Evolutionary conservation across 2,113 vertebrate genomes (phyloP).

Genomic region (Microcebus tavaratra): DNA sequence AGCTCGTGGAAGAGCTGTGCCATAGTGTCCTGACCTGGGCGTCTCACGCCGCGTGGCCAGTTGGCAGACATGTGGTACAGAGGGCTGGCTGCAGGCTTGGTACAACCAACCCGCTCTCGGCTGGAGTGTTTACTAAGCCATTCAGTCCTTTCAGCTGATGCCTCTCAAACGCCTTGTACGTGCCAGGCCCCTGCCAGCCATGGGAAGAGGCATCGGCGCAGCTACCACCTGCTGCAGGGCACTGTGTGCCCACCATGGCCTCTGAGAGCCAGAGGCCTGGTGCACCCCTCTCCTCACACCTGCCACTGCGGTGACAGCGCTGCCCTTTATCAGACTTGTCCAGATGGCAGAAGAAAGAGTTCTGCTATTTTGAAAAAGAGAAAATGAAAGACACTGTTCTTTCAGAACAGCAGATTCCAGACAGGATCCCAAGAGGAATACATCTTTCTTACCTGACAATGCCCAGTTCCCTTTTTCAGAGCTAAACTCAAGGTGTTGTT

Average conservation of each 20-base stretch:
- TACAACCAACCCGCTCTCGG: neutral
- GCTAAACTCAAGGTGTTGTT: rapidly evolving
- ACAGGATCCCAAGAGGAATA: neutral
- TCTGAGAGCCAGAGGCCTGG: neutral
- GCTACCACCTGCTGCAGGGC: rapidly evolving
- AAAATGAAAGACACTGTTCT: neutral
- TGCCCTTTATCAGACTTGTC: neutral
- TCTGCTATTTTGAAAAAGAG: neutral
- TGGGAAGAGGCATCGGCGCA: neutral
- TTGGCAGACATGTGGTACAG: neutral
- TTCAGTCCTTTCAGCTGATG: neutral
- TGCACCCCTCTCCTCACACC: rapidly evolving
- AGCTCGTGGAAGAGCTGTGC: rapidly evolving
- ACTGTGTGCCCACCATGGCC: neutral
- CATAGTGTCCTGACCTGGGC: neutral
- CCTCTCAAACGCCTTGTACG: neutral
- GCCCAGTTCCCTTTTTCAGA: neutral
- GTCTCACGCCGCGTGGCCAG: neutral
- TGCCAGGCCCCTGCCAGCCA: neutral
- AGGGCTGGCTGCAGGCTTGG: neutral
- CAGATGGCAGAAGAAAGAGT: neutral
- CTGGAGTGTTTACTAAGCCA: neutral
- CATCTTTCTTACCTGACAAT: rapidly evolving
- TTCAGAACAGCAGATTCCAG: neutral
- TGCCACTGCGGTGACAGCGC: neutral